Evolutionary conservation across 1,140 invertebrate genomes (phyloP).

Genomic region (Ditylenchus dipsaci): DNA sequence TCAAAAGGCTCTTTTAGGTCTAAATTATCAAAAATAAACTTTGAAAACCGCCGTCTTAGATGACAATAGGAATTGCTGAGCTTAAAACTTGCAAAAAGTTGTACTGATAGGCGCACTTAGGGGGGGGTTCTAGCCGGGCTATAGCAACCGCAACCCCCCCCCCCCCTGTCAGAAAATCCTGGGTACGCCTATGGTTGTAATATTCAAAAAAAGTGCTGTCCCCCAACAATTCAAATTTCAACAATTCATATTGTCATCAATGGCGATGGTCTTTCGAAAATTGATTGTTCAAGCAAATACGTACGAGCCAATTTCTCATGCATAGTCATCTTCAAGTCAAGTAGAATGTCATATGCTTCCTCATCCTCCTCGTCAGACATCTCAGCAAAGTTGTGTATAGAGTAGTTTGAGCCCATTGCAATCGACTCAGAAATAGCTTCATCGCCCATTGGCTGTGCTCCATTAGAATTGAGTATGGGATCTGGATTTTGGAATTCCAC

Average conservation of each 20-base stretch:
- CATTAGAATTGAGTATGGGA: background rate
- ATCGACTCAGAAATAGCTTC: conserved; percentile 23
- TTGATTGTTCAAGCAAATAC: background rate
- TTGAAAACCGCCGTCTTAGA: too few species aligned
- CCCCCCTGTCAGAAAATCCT: too few species aligned
- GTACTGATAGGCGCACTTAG: too few species aligned
- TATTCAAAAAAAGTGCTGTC: too few species aligned
- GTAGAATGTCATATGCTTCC: conserved; percentile 37
- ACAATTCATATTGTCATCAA: too few species aligned
- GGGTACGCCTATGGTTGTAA: too few species aligned
- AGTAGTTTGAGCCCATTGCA: conserved; percentile 16
- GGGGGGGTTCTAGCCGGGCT: too few species aligned
- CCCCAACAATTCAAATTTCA: too few species aligned
- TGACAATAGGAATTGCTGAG: too few species aligned
- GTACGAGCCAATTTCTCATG: conserved; percentile 26
- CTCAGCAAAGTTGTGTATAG: conserved; percentile 32
- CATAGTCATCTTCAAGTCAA: conserved; percentile 35
- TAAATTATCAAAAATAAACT: background rate
- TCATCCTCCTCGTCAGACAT: conserved; percentile 43
- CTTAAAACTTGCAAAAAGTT: too few species aligned
- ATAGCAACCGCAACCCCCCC: too few species aligned
- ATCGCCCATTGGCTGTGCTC: background rate
- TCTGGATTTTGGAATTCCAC: conserved; percentile 14
- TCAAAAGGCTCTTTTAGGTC: conserved; percentile 4
- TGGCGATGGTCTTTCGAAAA: background rate